These are phyloP conservation scores for Drosophila merina DNA, from an alignment of 2,888 invertebrate species.

Conservation along the genomic window DNA sequence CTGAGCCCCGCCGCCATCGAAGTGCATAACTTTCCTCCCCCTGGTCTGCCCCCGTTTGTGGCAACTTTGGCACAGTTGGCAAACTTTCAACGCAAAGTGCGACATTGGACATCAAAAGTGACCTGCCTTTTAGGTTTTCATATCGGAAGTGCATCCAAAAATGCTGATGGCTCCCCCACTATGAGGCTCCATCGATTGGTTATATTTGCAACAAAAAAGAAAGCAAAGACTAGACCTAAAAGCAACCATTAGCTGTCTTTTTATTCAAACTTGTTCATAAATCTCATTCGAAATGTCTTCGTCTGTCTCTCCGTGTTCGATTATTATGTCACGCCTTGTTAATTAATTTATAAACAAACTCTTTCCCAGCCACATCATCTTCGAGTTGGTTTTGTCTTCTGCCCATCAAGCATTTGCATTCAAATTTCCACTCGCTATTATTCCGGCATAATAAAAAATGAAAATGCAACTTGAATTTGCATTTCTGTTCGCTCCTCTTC, in stretches of 20 bases:
- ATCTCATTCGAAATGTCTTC: conserved; percentile 9
- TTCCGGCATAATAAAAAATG: conserved; percentile 52
- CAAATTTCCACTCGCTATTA: conserved; percentile 65
- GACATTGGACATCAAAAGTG: conserved; percentile 46
- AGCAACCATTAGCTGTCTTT: conserved; percentile 15
- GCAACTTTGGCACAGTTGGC: conserved; percentile 52
- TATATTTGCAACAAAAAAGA: conserved; percentile 28
- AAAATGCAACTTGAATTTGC: conserved; percentile 57
- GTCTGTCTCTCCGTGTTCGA: conserved; percentile 16
- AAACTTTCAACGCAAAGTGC: conserved; percentile 49
- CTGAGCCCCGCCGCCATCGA: conserved; percentile 12
- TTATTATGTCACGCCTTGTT: conserved; percentile 75
- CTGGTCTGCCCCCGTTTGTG: no score
- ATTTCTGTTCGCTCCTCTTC: conserved; percentile 42
- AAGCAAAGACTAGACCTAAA: conserved; percentile 29
- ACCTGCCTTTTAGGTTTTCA: not conserved
- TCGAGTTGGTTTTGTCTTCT: conserved; percentile 36
- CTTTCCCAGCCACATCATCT: conserved; percentile 49
- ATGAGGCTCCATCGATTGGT: conserved; percentile 4
- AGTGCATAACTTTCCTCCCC: conserved; percentile 60
- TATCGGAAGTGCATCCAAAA: no score
- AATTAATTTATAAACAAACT: conserved; percentile 65
- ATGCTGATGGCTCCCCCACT: no score
- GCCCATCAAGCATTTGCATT: conserved; percentile 46
- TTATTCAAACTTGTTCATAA: conserved; percentile 3